Evolutionary conservation across 2,113 vertebrate genomes (phyloP).

Genomic region (Cyprinodon brontotheroides): DNA sequence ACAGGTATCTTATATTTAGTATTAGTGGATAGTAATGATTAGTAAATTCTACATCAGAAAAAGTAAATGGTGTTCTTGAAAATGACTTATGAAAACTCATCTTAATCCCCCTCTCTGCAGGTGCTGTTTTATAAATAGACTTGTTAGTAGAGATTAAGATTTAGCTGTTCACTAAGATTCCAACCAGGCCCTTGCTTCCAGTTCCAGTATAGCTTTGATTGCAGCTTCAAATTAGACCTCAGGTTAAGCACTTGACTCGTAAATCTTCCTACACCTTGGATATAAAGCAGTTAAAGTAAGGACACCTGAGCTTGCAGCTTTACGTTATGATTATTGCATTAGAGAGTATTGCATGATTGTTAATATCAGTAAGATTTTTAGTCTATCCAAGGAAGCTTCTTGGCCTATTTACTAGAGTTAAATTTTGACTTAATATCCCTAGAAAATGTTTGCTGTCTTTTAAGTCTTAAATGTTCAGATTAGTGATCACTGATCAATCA

Average conservation of each 20-base stretch:
- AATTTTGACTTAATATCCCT: not conserved
- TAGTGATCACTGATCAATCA: slow-evolving; percentile 7
- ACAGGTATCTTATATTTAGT: slow-evolving; percentile 1
- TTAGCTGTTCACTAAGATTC: slow-evolving; percentile 45
- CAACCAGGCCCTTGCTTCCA: slow-evolving; percentile 19
- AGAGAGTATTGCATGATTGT: not conserved
- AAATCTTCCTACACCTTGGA: slow-evolving; percentile 25
- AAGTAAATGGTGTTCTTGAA: not conserved
- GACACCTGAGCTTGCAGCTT: not conserved
- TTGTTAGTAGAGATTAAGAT: slow-evolving; percentile 64
- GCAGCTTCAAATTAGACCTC: slow-evolving; percentile 25
- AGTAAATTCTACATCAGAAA: not conserved
- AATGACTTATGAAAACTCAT: slow-evolving; percentile 9
- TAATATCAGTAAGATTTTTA: not conserved
- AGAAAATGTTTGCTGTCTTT: not conserved
- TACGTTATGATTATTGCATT: not conserved
- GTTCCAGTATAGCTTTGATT: slow-evolving; percentile 46
- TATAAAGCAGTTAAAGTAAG: slow-evolving; percentile 20
- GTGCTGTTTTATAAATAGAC: slow-evolving; percentile 64
- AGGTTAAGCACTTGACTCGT: slow-evolving; percentile 32
- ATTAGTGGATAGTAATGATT: not conserved
- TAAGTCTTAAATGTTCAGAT: slow-evolving; percentile 13
- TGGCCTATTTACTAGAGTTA: not conserved
- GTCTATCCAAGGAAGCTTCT: not conserved
- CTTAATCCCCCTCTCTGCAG: slow-evolving; percentile 36